phyloP scores from a whole-genome alignment of 2,888 invertebrate species.

The Anthrax anthrax region DNA sequence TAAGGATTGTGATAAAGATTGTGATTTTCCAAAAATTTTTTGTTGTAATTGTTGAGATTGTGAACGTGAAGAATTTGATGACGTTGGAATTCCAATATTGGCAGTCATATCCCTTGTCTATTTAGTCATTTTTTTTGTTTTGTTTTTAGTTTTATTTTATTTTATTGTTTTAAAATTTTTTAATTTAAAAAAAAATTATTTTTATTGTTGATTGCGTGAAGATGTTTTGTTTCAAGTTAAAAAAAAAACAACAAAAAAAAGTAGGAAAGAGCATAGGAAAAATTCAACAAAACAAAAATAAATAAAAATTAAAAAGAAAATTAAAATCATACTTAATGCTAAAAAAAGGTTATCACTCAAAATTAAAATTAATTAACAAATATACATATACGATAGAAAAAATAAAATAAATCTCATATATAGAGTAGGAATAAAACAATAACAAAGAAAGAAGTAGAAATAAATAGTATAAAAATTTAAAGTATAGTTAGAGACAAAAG shows the following conservation, averaged over 20 bases:
- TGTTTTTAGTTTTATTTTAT: not conserved
- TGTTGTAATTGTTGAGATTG: not conserved
- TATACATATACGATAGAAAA: not conserved
- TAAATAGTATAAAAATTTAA: not conserved
- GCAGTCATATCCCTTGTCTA: not conserved
- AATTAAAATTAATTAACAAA: not conserved
- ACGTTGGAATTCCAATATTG: not conserved
- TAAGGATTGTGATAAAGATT: slow-evolving; percentile 15
- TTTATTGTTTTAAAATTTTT: too few relatives aligned
- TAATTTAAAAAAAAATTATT: too few relatives aligned
- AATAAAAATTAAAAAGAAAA: not conserved
- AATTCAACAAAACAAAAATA: not conserved
- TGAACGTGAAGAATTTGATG: not conserved
- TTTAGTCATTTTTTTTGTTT: not conserved
- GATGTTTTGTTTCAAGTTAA: not conserved
- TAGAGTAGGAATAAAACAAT: too few relatives aligned
- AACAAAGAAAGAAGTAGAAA: too few relatives aligned
- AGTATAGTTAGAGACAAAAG: not conserved
- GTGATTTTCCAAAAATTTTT: slow-evolving; percentile 4
- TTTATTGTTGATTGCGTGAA: too few relatives aligned
- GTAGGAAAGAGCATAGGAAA: not conserved
- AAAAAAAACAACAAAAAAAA: not conserved
- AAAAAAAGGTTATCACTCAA: not conserved
- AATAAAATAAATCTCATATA: too few relatives aligned
- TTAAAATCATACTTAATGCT: not conserved